A percentile compares a stretch with the other conserved stretches of the same genome.
phyloP scores from a whole-genome alignment of 1,140 invertebrate species.

The Caenorhabditis briggsae region DNA sequence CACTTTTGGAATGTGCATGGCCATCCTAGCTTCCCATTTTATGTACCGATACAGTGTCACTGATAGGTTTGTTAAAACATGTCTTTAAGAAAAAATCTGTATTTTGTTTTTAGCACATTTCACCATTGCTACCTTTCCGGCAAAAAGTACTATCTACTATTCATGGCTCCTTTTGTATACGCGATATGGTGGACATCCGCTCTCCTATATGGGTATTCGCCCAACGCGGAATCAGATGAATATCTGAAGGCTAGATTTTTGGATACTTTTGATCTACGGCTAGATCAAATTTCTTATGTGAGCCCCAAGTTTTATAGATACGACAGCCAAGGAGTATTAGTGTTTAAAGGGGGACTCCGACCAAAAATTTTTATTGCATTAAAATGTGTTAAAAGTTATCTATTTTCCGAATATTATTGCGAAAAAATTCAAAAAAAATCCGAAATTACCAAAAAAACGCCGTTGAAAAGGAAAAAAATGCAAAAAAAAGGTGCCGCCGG shows the following conservation, averaged over 20 bases:
- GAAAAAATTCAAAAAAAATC: no score
- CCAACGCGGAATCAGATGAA: neutral
- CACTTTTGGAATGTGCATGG: conserved; percentile 7
- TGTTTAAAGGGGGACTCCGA: no score
- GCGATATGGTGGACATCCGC: neutral
- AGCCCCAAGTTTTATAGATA: neutral
- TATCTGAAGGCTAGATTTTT: neutral
- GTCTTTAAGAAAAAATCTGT: no score
- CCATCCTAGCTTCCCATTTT: neutral
- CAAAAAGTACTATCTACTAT: neutral
- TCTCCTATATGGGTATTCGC: neutral
- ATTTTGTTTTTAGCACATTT: neutral
- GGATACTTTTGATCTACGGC: neutral
- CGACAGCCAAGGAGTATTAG: neutral
- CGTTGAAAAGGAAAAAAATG: no score
- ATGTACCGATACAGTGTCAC: conserved; percentile 4
- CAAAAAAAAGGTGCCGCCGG: no score
- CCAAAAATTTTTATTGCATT: no score
- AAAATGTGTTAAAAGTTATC: no score
- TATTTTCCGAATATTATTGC: no score
- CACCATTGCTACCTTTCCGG: neutral
- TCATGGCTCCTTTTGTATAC: neutral
- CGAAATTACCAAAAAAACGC: no score
- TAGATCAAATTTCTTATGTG: neutral
- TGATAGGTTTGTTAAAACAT: neutral